Evolutionary conservation across 2,113 vertebrate species (phyloP), one percentile per base, ranked within the genome.

Genomic region (Esox niger): DNA sequence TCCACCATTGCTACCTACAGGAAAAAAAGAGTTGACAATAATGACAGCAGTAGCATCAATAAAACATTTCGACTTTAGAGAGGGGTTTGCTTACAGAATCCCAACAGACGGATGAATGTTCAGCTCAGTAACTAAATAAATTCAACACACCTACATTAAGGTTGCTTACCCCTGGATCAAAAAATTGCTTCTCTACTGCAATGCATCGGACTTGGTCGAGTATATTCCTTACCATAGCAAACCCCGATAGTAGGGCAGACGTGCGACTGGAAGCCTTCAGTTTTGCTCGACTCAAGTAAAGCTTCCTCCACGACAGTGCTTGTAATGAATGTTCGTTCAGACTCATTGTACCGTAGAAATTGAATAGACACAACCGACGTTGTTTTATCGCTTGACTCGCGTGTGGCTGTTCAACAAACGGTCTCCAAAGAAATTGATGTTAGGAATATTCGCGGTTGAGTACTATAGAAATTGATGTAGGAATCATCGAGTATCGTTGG

Each of bases 1-100:
- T 99, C 97, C 77, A 99, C 97, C 97, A 99, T 99, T 13, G 97
- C 97, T 82, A 99, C 97, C 97, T 99, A 54, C 32, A 35, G 46
- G 4, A 5, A 1, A 66, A 58, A 57, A 57, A 27, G 15, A 13
- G 55, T 15, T 25, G 21, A 29, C 27, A 15, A 17, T 25, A 7
- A 27, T 27, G 6, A 25, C 26, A 27, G 21, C 26, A 27, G 21
- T n/a, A n/a, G n/a, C 5, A 26, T 54, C 52, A 26, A 55, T 23
- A 15, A 2, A 15, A 15, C 20, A 30, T 23, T 52, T 20, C 13
- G 13, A 31, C 8, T 52, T 2, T n/a, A 52, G n/a, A 52, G 8
- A 52, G 38, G 13, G 3, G 38, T 10, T 10, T 43, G 13, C 38
- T 43, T 10, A n/a, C 4, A 52, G 8, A 20, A 52, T 23, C 21